Evolutionary conservation across 2,888 invertebrate genomes (phyloP).

Genomic region (Ochlodes sylvanus): DNA sequence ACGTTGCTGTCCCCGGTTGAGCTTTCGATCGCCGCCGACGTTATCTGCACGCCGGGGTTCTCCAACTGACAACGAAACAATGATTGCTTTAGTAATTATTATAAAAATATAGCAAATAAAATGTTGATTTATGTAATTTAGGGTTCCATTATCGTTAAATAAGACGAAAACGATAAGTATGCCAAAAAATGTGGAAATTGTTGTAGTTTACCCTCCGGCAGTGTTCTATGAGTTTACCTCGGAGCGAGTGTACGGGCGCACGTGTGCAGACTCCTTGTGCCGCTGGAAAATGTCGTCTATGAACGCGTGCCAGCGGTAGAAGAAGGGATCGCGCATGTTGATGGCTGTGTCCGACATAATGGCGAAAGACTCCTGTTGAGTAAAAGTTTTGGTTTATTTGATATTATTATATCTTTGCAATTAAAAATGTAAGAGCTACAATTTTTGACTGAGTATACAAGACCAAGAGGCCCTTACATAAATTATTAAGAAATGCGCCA

Average conservation of each 20-base stretch:
- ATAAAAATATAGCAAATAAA: too few relatives aligned
- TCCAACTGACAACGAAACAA: slow-evolving; percentile 74
- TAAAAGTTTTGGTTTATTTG: not conserved
- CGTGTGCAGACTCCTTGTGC: slow-evolving; percentile 84
- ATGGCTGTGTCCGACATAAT: slow-evolving; percentile 93
- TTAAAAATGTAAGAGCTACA: too few relatives aligned
- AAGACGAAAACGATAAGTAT: too few relatives aligned
- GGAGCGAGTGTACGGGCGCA: slow-evolving; percentile 69
- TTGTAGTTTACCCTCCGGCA: too few relatives aligned
- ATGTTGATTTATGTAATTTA: too few relatives aligned
- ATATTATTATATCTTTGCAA: too few relatives aligned
- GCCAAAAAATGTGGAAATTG: not conserved
- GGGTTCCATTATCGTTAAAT: too few relatives aligned
- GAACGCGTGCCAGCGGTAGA: slow-evolving; percentile 94
- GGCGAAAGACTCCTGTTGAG: slow-evolving; percentile 88
- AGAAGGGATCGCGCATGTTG: slow-evolving; percentile 94
- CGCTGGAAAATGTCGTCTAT: slow-evolving; percentile 90
- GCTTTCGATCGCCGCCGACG: slow-evolving; percentile 76
- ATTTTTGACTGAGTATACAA: too few relatives aligned
- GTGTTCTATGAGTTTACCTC: too few relatives aligned
- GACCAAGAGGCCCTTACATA: too few relatives aligned
- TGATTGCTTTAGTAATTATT: not conserved
- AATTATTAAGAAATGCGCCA: too few relatives aligned
- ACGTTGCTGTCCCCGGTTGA: slow-evolving; percentile 80
- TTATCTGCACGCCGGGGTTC: slow-evolving; percentile 85